A percentile compares a stretch with the other conserved stretches of the same genome.
These are phyloP conservation scores for Dichetophora obliterata DNA, from an alignment of 2,888 invertebrate genomes.

Conservation along the genomic window DNA sequence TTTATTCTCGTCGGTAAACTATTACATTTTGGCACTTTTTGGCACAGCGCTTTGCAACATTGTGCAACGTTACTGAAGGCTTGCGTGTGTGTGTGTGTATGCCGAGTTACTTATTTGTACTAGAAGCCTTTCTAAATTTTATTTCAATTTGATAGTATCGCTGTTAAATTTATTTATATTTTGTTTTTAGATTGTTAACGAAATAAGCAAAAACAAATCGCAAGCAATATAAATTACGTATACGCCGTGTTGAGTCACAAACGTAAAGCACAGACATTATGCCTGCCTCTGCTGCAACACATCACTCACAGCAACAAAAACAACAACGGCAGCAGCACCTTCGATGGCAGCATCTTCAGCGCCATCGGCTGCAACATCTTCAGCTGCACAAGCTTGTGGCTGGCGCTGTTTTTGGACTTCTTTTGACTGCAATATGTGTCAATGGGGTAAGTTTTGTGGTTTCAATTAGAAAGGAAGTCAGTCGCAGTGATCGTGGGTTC, in stretches of 20 bases:
- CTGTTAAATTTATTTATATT: conserved; percentile 27
- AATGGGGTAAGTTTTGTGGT: conserved; percentile 67
- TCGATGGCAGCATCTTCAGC: conserved; percentile 50
- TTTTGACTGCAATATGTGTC: conserved; percentile 68
- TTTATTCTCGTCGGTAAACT: not conserved
- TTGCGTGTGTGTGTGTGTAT: not conserved
- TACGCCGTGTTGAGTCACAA: conserved; percentile 50
- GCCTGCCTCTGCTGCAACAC: conserved; percentile 45
- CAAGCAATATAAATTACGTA: conserved; percentile 61
- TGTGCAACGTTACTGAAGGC: not conserved
- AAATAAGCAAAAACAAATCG: conserved; percentile 48
- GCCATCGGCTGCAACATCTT: conserved; percentile 40
- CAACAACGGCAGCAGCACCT: conserved; percentile 39
- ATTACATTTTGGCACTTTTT: not conserved
- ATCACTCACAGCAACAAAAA: conserved; percentile 42
- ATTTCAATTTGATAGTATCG: conserved; percentile 7
- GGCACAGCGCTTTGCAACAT: conserved; percentile 1
- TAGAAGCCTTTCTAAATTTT: not conserved
- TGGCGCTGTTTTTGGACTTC: conserved; percentile 61
- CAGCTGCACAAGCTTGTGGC: conserved; percentile 49
- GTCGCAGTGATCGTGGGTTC: not conserved
- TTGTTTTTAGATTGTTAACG: conserved; percentile 41
- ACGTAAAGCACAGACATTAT: conserved; percentile 35
- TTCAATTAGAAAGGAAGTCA: conserved; percentile 31
- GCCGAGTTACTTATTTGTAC: too few relatives aligned